A percentile compares a stretch with the other conserved stretches of the same genome.
phyloP scores from a whole-genome alignment of 2,113 vertebrate genomes.

The Microtus ochrogaster region DNA sequence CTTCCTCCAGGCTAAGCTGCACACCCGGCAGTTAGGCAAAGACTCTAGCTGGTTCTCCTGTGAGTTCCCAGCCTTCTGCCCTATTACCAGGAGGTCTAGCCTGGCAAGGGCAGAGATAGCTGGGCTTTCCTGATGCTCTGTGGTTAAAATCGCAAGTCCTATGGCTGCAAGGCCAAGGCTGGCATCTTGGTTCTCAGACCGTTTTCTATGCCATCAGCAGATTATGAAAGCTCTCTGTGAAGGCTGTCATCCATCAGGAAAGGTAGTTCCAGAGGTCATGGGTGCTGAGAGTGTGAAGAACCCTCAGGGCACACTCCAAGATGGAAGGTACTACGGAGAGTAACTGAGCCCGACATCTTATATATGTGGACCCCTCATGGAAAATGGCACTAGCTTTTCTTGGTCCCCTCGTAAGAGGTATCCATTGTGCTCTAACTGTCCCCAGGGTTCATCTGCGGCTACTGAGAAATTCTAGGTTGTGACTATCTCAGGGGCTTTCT shows the following conservation, averaged over 20 bases:
- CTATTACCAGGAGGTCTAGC: too few relatives aligned
- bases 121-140: rapidly evolving
- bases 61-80: background rate
- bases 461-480: background rate
- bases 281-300: background rate
- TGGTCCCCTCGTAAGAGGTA: rapidly evolving
- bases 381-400: background rate
- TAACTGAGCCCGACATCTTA: rapidly evolving
- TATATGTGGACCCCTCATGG: rapidly evolving
- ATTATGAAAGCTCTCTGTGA: too few relatives aligned
- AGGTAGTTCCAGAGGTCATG: background rate
- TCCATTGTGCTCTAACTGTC: rapidly evolving
- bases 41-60: too few relatives aligned
- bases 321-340: too few relatives aligned
- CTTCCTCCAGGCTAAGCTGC: background rate
- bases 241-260: background rate
- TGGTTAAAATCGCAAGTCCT: background rate
- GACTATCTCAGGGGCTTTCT: rapidly evolving
- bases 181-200: background rate
- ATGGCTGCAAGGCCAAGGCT: rapidly evolving
- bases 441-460: background rate
- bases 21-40: rapidly evolving
- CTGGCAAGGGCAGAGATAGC: background rate
- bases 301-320: too few relatives aligned
- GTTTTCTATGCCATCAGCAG: rapidly evolving